Evolutionary conservation across 2,797 vertebrate genomes (phyloP).

Genomic region (Remorina albescens): DNA sequence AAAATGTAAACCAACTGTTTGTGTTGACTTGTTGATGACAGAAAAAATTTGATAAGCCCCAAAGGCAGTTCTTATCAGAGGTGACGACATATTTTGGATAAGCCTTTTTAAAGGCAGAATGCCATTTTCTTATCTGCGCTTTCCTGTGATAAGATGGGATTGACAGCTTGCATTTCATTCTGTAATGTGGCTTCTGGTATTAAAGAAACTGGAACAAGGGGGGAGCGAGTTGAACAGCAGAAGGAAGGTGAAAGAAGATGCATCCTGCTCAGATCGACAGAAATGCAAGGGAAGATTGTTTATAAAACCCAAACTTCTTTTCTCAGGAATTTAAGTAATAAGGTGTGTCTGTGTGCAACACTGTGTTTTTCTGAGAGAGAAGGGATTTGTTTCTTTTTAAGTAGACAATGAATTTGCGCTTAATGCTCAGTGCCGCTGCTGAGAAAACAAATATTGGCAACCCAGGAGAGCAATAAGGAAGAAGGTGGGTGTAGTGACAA

Average conservation of each 20-base stretch:
- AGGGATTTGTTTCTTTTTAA: conserved; percentile 57
- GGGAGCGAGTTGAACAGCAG: conserved; percentile 12
- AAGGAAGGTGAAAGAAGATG: conserved; percentile 21
- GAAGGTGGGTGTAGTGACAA: conserved; percentile 13
- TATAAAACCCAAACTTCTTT: conserved; percentile 40
- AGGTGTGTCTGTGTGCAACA: conserved; percentile 35
- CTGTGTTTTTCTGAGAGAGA: conserved; percentile 9
- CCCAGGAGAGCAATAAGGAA: conserved; percentile 25
- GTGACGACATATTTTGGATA: conserved; percentile 43
- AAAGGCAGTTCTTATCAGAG: conserved; percentile 21
- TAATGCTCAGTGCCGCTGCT: conserved; percentile 43
- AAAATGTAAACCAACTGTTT: conserved; percentile 45
- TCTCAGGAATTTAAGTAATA: conserved; percentile 41
- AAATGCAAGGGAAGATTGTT: conserved; percentile 38
- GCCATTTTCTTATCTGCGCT: conserved; percentile 45
- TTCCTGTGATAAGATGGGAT: conserved; percentile 38
- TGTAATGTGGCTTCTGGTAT: conserved; percentile 28
- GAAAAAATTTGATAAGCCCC: conserved; percentile 8
- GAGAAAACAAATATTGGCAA: conserved; percentile 55
- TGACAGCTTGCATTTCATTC: conserved; percentile 45
- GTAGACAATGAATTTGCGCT: conserved; percentile 43
- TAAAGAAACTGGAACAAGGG: conserved; percentile 1
- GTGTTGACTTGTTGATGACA: conserved; percentile 24
- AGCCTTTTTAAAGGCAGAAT: conserved; percentile 26
- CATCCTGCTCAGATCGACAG: conserved; percentile 43